Base-by-base conservation (phyloP, 2,113 vertebrate genomes). In the Gadus macrocephalus region DNA sequence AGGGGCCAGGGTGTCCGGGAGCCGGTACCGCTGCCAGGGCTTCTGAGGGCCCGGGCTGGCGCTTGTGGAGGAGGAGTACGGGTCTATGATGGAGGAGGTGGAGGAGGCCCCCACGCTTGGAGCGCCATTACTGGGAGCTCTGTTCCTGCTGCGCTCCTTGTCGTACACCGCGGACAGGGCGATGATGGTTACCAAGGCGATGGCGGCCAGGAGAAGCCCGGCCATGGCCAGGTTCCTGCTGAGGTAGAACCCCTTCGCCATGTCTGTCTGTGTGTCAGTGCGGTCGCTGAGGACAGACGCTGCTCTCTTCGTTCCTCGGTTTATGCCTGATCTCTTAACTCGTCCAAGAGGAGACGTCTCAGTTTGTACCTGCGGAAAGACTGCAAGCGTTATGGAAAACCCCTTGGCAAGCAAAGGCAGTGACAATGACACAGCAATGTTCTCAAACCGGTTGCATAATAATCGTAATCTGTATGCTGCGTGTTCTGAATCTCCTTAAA, bases 181-280 rank as follows among this genome's bases (percentile, higher is more conserved):
- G 0, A 98, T 76, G 63, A 98, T 96, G 27, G 91, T 95, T 67
- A 84, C 77, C 28, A 93, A 16, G 0, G 94, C 92, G 0, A 72
- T 86, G 22, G 86, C 3, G 0, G 73, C 90, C 63, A 96, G 79
- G 3, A 95, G 5, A 0, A 94, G 79, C 61, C 83, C 76, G 38
- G 82, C 88, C 0, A 93, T 71, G 76, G 88, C 94, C 72, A 94
- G 68, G 0, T 82, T 68, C 88, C 91, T 96, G 87, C 93, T 94
- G 81, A 98, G 82, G 78, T 92, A 94, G 90, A 94, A 96, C 38
- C 95, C 95, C 19, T 93, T 94, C 0, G 88, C 95, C 96, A 98
- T 98, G 89, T 35, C 6, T 4, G 31, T 35, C 31, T 35, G 31
- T 35, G 31, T 3, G 31, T 35, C 49, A 60, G 20, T 20, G 20